These are phyloP conservation scores for Epinephelus cyanopodus DNA, from an alignment of 2,113 vertebrate species.

Conservation along the genomic window DNA sequence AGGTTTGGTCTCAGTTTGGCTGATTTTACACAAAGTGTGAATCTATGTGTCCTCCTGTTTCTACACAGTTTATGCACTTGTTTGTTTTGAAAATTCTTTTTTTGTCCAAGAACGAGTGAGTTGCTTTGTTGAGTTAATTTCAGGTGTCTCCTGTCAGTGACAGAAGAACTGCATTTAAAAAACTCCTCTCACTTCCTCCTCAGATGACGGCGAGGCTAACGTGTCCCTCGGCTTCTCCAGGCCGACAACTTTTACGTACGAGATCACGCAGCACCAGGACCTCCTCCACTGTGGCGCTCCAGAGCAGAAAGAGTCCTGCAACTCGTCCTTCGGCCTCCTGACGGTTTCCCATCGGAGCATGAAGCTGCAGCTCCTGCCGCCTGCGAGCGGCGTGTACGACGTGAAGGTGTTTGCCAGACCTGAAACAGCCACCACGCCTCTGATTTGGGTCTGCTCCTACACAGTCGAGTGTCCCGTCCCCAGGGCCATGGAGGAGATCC, in stretches of 20 bases:
- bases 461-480: slow-evolving; percentile 80
- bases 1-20: slow-evolving; percentile 64
- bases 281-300: slow-evolving; percentile 72
- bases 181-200: slow-evolving; percentile 11
- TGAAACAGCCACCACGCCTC: slow-evolving; percentile 53
- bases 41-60: neutral
- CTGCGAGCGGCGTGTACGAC: slow-evolving; percentile 79
- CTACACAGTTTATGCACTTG: neutral
- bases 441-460: slow-evolving; percentile 87
- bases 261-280: slow-evolving; percentile 81
- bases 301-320: slow-evolving; percentile 67
- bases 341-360: slow-evolving; percentile 73
- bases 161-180: neutral
- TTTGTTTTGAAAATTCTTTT: too few relatives aligned
- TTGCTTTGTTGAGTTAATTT: neutral
- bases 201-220: slow-evolving; percentile 85
- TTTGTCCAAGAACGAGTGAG: neutral
- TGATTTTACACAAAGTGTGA: too few relatives aligned
- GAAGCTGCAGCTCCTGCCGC: slow-evolving; percentile 84
- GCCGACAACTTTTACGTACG: slow-evolving; percentile 84
- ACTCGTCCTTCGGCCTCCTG: slow-evolving; percentile 78
- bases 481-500: slow-evolving; percentile 73
- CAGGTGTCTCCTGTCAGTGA: too few relatives aligned
- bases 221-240: slow-evolving; percentile 80
- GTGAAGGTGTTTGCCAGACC: slow-evolving; percentile 86